These are phyloP conservation scores for Troilus luridus DNA, from an alignment of 2,888 invertebrate species.

Conservation along the genomic window DNA sequence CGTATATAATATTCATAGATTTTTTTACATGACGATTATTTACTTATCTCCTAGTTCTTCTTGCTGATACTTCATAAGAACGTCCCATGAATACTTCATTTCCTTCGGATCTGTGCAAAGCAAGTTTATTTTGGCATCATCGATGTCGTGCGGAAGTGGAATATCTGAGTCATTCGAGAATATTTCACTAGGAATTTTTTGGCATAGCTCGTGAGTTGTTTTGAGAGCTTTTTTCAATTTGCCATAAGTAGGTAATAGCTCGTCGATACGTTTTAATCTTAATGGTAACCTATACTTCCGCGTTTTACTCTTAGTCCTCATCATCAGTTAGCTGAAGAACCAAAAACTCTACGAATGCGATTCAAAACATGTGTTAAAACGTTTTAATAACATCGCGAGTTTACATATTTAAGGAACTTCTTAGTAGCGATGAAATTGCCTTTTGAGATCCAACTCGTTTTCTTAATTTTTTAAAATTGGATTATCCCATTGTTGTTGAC, in stretches of 20 bases:
- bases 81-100: constrained; percentile 29
- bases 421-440: no score
- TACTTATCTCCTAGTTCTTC: not conserved
- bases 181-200: not conserved
- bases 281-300: not conserved
- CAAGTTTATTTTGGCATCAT: not conserved
- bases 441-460: no score
- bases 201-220: not conserved
- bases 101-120: constrained; percentile 17
- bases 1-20: not conserved
- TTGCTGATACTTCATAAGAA: constrained; percentile 13
- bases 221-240: not conserved
- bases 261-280: constrained; percentile 1
- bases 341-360: not conserved
- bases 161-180: constrained; percentile 2
- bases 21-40: not conserved
- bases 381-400: not conserved
- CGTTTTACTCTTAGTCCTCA: not conserved
- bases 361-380: not conserved
- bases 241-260: not conserved
- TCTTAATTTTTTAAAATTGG: no score
- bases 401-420: not conserved
- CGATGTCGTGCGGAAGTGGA: not conserved
- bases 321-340: not conserved
- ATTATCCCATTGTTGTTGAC: no score